Conservation (phyloP, 37 sponge, comb jelly and placozoan genomes). For the Haliclona indistincta region DNA sequence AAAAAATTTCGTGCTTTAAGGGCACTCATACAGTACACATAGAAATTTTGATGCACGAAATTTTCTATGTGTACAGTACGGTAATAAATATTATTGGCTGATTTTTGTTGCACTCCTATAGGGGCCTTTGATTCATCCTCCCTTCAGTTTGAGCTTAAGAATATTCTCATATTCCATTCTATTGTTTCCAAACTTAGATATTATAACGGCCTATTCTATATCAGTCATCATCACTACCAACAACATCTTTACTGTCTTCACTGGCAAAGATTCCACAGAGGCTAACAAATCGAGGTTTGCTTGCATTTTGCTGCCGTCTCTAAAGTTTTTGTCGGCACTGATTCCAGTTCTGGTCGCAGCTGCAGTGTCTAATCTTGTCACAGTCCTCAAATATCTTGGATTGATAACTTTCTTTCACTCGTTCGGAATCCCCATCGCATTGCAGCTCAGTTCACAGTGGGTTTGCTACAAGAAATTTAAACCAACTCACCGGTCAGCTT, state of each 20-base stretch:
- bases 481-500: no score
- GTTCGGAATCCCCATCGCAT: conserved; percentile 70
- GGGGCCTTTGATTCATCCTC: conserved; percentile 16
- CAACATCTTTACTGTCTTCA: conserved; percentile 67
- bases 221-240: conserved; percentile 64
- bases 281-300: background rate
- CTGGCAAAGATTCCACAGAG: conserved; percentile 50
- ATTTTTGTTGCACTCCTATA: conserved; percentile 7
- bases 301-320: conserved; percentile 26
- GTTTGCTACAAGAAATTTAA: conserved; percentile 60
- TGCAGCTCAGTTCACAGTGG: conserved; percentile 70
- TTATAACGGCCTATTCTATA: conserved; percentile 86
- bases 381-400: conserved; percentile 82
- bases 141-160: conserved; percentile 24
- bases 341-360: conserved; percentile 73
- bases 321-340: conserved; percentile 52
- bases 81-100: no score
- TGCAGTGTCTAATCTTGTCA: conserved; percentile 79
- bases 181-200: conserved; percentile 87
- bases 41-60: no score
- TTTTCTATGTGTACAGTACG: no score
- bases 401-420: conserved; percentile 70
- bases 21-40: no score
- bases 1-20: no score
- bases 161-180: conserved; percentile 78